A percentile compares a stretch with the other conserved stretches of the same genome.
phyloP scores from a whole-genome alignment of 2,888 invertebrate species.

The Zhengitettix transpicula region DNA sequence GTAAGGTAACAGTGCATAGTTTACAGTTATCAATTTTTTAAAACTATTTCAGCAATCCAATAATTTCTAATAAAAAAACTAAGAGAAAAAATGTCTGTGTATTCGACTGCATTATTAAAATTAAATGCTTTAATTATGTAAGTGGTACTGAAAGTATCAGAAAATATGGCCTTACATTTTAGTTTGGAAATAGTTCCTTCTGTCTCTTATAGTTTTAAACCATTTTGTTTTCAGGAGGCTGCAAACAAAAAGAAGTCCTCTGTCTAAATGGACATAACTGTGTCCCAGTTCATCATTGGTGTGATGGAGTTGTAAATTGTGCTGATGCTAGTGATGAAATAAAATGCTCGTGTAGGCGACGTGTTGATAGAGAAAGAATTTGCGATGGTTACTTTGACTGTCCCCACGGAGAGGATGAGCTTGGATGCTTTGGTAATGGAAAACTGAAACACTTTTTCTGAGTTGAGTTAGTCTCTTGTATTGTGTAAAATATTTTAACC shows the following conservation, averaged over 20 bases:
- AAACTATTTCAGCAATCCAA: too few relatives aligned
- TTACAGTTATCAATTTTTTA: too few relatives aligned
- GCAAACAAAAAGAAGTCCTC: background rate
- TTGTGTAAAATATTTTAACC: too few relatives aligned
- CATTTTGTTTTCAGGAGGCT: background rate
- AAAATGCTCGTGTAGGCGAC: constrained; percentile 52
- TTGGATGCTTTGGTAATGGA: constrained; percentile 52
- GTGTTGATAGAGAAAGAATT: constrained; percentile 42
- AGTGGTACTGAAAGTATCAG: too few relatives aligned
- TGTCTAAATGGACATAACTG: constrained; percentile 3
- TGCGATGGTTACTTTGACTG: constrained; percentile 76
- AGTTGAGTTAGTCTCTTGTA: too few relatives aligned
- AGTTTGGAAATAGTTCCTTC: background rate
- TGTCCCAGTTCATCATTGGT: constrained; percentile 23
- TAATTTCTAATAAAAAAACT: too few relatives aligned
- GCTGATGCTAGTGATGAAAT: constrained; percentile 62
- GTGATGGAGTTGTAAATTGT: constrained; percentile 59
- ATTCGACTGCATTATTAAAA: too few relatives aligned
- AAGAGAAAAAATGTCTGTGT: too few relatives aligned
- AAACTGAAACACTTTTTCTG: too few relatives aligned
- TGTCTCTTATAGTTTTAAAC: background rate
- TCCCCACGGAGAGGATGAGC: constrained; percentile 65
- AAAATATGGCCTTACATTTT: too few relatives aligned
- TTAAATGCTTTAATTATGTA: too few relatives aligned
- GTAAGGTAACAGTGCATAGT: too few relatives aligned